Conservation (phyloP, 2,888 invertebrate species). For the Rhyacophila evoluta region DNA sequence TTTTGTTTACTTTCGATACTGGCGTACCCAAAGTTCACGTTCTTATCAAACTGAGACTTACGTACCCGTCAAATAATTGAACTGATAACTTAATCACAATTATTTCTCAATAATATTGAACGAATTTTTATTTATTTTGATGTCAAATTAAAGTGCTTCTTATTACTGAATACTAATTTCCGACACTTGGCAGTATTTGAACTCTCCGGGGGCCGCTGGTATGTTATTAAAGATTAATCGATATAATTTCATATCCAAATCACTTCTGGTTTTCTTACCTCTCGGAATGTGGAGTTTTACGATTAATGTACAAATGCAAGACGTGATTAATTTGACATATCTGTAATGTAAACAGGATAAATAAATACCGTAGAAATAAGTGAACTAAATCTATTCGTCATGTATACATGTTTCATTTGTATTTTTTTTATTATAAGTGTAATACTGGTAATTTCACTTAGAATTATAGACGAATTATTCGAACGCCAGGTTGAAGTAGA, state of each 20-base stretch:
- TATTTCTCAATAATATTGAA: neutral
- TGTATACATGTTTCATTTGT: too few species aligned
- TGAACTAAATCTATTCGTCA: too few species aligned
- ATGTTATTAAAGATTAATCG: neutral
- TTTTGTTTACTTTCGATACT: neutral
- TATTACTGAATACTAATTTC: constrained; percentile 4
- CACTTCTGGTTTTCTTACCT: neutral
- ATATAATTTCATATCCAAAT: neutral
- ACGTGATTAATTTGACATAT: neutral
- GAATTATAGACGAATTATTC: too few species aligned
- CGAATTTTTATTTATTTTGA: constrained; percentile 8
- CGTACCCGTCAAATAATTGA: neutral
- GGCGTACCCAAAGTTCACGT: neutral
- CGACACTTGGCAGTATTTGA: neutral
- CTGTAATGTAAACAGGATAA: neutral
- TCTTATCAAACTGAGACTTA: neutral
- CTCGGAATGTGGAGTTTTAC: neutral
- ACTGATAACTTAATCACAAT: neutral
- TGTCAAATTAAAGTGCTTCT: neutral
- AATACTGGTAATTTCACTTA: too few species aligned
- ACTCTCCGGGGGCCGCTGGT: neutral
- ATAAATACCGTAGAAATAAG: too few species aligned
- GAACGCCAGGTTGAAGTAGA: too few species aligned
- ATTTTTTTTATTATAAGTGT: too few species aligned
- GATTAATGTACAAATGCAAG: neutral